Base-by-base conservation (phyloP, 1,140 invertebrate genomes). In the Neodiprion lecontei region DNA sequence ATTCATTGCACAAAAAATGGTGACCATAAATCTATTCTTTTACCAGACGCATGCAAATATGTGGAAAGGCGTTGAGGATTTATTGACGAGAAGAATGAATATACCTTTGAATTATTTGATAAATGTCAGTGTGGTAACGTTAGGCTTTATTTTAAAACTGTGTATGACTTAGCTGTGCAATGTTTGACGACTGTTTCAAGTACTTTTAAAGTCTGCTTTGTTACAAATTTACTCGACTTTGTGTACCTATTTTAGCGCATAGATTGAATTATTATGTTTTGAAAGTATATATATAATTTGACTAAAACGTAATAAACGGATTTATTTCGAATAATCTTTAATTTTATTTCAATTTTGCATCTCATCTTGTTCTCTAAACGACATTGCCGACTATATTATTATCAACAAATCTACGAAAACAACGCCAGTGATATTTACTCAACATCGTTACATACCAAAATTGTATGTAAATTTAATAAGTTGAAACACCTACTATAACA, bases 161-260 rank as follows among this genome's bases (percentile, higher is more conserved):
- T 69, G 14, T 17, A 69, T 28, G 9, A 69, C 48, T n/a, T 50
- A 12, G 74, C 67, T n/a, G 67, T 77, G 72, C 23, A 76, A 72
- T 75, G 72, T 76, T 75, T 73, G 69, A 67, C 67, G 70, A 67
- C 67, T 78, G 78, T 81, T 71, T 49, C 48, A 71, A 47, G 70
- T 71, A 71, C 70, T 71, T 71, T 71, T 78, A 74, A 17, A 78
- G 72, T 49, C 61, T 76, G 70, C 79, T 79, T 70, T 76, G 78
- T 72, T 67, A 72, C 48, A 78, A 78, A 47, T n/a, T 74, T 74
- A 78, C 47, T 48, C 67, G 78, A 79, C 75, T 74, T 75, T 48
- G 69, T 78, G 78, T 81, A 81, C 73, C 77, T 76, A 77, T 80
- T 71, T 4, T 17, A 17, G 28, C 28, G 28, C 28, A 40, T 40